Conservation (phyloP, 2,888 invertebrate species). For the Linnaemya tessellans region DNA sequence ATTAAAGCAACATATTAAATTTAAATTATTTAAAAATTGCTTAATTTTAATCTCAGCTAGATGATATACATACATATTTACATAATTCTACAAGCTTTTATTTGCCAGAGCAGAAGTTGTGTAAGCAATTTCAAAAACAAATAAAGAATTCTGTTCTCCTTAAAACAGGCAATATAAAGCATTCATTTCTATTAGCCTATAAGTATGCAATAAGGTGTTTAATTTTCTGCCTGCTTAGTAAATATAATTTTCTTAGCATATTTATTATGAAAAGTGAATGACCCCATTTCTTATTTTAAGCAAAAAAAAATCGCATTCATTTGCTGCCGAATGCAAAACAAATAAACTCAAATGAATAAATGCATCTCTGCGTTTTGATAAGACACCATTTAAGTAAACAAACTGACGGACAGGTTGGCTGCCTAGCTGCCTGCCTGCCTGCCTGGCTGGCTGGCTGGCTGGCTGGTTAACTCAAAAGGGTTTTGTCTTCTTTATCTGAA, state of each 20-base stretch:
- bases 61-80: too few species aligned
- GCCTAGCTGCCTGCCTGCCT: constrained; percentile 14
- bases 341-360: constrained; percentile 71
- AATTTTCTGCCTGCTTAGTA: not conserved
- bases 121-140: constrained; percentile 48
- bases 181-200: constrained; percentile 31
- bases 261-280: constrained; percentile 69
- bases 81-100: not conserved
- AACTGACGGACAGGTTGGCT: constrained; percentile 4
- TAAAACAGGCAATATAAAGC: constrained; percentile 39
- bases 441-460: constrained; percentile 6
- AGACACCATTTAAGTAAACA: constrained; percentile 68
- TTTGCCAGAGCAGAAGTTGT: not conserved
- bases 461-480: constrained; percentile 21
- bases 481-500: constrained; percentile 1
- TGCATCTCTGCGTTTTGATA: constrained; percentile 71
- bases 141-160: constrained; percentile 23
- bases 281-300: constrained; percentile 65
- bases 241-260: constrained; percentile 30
- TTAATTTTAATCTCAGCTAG: constrained; percentile 39
- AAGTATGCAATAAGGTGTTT: constrained; percentile 46
- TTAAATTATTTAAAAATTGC: too few species aligned
- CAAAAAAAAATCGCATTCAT: constrained; percentile 38
- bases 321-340: constrained; percentile 57
- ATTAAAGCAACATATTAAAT: too few species aligned